Evolutionary conservation across 2,113 vertebrate genomes (phyloP).

Genomic region (Paralichthys olivaceus): DNA sequence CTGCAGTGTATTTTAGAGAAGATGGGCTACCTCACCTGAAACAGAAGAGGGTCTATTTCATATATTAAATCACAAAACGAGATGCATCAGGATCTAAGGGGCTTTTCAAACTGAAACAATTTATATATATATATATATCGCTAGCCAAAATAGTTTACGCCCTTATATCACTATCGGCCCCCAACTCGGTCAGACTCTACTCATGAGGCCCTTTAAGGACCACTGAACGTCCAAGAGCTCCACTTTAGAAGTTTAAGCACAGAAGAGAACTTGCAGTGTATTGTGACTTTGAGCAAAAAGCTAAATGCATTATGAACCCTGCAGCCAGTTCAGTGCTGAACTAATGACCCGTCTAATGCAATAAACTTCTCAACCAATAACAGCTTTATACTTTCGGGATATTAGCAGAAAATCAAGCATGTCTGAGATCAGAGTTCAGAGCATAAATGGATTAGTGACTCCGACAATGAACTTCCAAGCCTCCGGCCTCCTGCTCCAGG

Average conservation of each 20-base stretch:
- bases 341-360: neutral
- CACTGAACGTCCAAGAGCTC: too few species aligned
- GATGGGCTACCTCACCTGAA: neutral
- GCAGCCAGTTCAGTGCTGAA: neutral
- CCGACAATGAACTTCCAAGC: neutral
- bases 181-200: too few species aligned
- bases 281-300: neutral
- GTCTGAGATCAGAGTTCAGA: neutral
- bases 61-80: too few species aligned
- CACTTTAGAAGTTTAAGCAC: too few species aligned
- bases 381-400: neutral
- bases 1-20: too few species aligned
- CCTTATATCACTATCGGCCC: too few species aligned
- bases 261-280: neutral
- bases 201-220: too few species aligned
- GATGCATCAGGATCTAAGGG: too few species aligned
- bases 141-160: too few species aligned
- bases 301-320: too few species aligned
- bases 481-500: neutral
- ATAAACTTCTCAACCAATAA: neutral
- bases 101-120: too few species aligned
- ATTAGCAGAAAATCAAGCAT: neutral
- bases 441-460: slow-evolving; percentile 21
- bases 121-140: too few species aligned
- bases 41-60: neutral